These are phyloP conservation scores for Paralichthys olivaceus DNA, from an alignment of 2,113 vertebrate species.

Conservation along the genomic window DNA sequence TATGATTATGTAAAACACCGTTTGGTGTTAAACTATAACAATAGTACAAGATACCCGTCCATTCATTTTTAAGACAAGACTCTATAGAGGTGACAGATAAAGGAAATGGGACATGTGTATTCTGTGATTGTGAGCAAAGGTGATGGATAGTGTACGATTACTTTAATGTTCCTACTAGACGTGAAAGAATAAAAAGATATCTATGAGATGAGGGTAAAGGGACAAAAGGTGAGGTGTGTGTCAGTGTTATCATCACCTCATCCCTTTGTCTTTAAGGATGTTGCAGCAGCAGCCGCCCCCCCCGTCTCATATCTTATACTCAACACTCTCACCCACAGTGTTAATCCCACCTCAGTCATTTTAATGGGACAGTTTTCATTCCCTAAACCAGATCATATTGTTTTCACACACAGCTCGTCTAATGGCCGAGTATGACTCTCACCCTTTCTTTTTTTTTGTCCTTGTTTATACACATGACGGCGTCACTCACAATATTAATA, in stretches of 20 bases:
- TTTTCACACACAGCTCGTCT: constrained; percentile 50
- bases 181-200: constrained; percentile 16
- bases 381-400: constrained; percentile 52
- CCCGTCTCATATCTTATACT: constrained; percentile 24
- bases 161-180: constrained; percentile 24
- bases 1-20: not conserved
- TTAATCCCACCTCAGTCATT: constrained; percentile 65
- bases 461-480: constrained; percentile 37
- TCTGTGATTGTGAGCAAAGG: not conserved
- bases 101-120: not conserved
- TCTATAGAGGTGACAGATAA: not conserved
- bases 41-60: no score
- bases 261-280: constrained; percentile 27
- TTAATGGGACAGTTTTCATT: constrained; percentile 70
- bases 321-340: constrained; percentile 5
- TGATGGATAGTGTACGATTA: constrained; percentile 1
- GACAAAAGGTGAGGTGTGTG: constrained; percentile 28
- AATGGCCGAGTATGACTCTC: constrained; percentile 9
- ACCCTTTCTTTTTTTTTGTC: constrained; percentile 11
- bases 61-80: no score
- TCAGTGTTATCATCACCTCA: constrained; percentile 19
- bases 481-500: constrained; percentile 53
- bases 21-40: not conserved
- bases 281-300: not conserved
- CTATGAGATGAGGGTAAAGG: constrained; percentile 45